A percentile compares a stretch with the other conserved stretches of the same genome.
These are phyloP conservation scores for Thunnus thynnus DNA, from an alignment of 2,113 vertebrate genomes.

Conservation along the genomic window DNA sequence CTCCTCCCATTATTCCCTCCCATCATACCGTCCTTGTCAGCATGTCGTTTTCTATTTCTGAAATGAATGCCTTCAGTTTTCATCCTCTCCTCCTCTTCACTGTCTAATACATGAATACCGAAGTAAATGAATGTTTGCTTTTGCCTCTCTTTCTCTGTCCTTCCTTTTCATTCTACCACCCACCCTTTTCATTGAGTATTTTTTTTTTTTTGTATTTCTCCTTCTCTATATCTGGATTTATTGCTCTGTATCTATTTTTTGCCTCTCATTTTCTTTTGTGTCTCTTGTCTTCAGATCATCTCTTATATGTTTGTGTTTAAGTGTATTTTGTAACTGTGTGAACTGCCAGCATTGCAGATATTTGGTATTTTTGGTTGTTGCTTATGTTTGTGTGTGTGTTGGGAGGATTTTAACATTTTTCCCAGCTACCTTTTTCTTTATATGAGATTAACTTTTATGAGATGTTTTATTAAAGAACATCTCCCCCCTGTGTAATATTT, in stretches of 20 bases:
- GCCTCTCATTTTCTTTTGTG: neutral
- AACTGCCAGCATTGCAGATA: neutral
- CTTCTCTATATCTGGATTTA: conserved; percentile 14
- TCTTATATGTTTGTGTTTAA: neutral
- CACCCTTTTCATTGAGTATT: neutral
- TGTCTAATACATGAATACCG: conserved; percentile 14
- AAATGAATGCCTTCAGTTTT: conserved; percentile 30
- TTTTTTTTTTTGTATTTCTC: neutral
- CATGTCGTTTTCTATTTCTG: conserved; percentile 36
- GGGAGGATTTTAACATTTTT: neutral
- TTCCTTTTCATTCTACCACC: neutral
- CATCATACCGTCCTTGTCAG: conserved; percentile 19
- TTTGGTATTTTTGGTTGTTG: neutral
- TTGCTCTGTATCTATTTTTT: conserved; percentile 9
- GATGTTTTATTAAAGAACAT: conserved; percentile 5
- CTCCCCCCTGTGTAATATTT: conserved; percentile 17
- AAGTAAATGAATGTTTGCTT: neutral
- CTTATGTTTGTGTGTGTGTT: neutral
- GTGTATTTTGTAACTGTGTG: neutral
- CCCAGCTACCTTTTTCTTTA: neutral
- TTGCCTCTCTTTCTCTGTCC: neutral
- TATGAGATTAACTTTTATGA: neutral
- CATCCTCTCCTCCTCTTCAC: neutral
- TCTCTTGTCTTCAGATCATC: neutral
- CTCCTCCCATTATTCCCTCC: conserved; percentile 33